phyloP scores from a whole-genome alignment of 2,888 invertebrate species.

The Aleiodes testaceus region DNA sequence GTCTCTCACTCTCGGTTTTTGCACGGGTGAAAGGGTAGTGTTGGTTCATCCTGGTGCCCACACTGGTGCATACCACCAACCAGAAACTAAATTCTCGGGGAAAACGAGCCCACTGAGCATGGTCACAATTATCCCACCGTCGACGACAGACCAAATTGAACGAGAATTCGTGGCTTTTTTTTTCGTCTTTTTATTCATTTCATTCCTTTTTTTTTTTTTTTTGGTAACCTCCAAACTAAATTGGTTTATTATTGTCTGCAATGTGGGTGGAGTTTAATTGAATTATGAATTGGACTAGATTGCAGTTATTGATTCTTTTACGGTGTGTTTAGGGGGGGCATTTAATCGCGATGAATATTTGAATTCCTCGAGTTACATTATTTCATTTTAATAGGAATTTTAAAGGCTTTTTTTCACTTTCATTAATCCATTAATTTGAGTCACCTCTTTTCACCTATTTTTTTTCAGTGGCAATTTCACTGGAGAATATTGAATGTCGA shows the following conservation, averaged over 20 bases:
- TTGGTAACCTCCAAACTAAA: too few species aligned
- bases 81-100: constrained; percentile 66
- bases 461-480: neutral
- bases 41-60: constrained; percentile 22
- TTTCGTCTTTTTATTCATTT: neutral
- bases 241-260: too few species aligned
- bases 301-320: too few species aligned
- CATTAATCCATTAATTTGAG: too few species aligned
- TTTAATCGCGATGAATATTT: too few species aligned
- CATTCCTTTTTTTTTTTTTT: neutral
- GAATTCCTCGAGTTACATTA: too few species aligned
- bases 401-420: too few species aligned
- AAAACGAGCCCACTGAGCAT: constrained; percentile 66
- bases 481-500: neutral
- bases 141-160: constrained; percentile 64
- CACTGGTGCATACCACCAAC: constrained; percentile 53
- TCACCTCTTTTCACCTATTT: too few species aligned
- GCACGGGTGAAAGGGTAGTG: constrained; percentile 29
- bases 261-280: too few species aligned
- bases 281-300: too few species aligned
- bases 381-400: too few species aligned
- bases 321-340: too few species aligned
- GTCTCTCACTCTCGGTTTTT: constrained; percentile 30
- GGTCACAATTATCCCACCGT: constrained; percentile 65
- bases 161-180: constrained; percentile 60